phyloP scores from a whole-genome alignment of 1,140 invertebrate genomes.

The Drosophila ficusphila region DNA sequence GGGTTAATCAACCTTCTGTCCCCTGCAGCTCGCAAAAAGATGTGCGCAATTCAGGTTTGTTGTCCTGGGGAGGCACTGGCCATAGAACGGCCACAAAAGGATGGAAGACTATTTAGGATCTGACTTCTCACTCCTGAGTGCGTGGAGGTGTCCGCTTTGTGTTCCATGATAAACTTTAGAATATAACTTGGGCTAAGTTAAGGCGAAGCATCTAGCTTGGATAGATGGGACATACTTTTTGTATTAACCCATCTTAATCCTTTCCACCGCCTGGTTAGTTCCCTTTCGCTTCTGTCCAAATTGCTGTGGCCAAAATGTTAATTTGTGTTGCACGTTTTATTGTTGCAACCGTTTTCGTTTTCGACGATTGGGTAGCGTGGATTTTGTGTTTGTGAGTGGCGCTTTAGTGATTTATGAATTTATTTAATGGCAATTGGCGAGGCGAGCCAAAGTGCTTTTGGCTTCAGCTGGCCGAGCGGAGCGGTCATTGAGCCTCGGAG shows the following conservation, averaged over 20 bases:
- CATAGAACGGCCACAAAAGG: neutral
- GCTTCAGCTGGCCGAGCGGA: constrained; percentile 16
- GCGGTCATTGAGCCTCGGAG: constrained; percentile 54
- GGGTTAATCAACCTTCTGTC: constrained; percentile 67
- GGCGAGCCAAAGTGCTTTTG: constrained; percentile 39
- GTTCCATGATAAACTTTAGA: neutral
- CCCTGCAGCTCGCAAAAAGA: constrained; percentile 9
- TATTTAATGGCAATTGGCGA: constrained; percentile 56
- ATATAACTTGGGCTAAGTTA: neutral
- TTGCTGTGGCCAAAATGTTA: neutral
- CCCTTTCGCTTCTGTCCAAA: too few relatives aligned
- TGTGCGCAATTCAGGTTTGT: constrained; percentile 48
- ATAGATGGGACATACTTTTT: too few relatives aligned
- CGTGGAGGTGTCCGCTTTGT: neutral
- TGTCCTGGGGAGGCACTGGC: constrained; percentile 5
- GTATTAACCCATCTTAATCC: neutral
- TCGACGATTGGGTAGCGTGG: constrained; percentile 1
- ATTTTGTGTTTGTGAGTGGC: constrained; percentile 12
- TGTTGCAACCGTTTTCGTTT: constrained; percentile 14
- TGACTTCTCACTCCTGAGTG: neutral
- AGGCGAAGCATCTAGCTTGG: too few relatives aligned
- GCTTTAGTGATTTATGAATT: constrained; percentile 44
- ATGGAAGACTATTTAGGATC: neutral
- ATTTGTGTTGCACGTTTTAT: constrained; percentile 22
- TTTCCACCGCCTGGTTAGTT: too few relatives aligned